These are phyloP conservation scores for Bombus vancouverensis DNA, from an alignment of 1,140 invertebrate species.

Conservation along the genomic window DNA sequence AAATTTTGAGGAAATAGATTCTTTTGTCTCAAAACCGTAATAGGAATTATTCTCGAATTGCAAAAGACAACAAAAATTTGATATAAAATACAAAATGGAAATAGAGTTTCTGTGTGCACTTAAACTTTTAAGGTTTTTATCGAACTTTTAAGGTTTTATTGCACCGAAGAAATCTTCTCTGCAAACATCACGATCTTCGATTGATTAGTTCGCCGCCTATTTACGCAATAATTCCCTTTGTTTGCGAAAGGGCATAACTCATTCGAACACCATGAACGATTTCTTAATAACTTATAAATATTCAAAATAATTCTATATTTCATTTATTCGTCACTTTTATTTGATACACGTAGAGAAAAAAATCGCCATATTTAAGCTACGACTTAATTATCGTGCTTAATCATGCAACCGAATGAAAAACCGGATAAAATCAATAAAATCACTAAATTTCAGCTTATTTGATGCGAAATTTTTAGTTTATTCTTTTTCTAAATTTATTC, in stretches of 20 bases:
- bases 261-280: neutral
- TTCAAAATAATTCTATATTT: neutral
- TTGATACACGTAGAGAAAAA: neutral
- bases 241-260: neutral
- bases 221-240: conserved; percentile 4
- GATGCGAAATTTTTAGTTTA: neutral
- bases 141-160: neutral
- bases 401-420: neutral
- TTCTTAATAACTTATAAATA: neutral
- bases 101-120: neutral
- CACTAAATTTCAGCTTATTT: neutral
- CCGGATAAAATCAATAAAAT: neutral
- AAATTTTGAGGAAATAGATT: too few relatives aligned
- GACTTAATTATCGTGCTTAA: too few relatives aligned
- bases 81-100: neutral
- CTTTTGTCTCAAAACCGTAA: neutral
- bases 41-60: neutral
- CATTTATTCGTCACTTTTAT: neutral
- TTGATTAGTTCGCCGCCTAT: neutral
- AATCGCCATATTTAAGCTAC: too few relatives aligned
- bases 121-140: neutral
- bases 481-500: neutral
- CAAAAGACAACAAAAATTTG: neutral
- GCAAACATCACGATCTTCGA: neutral
- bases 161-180: conserved; percentile 8